Conservation (phyloP, 2,888 invertebrate genomes). For the Megaustenia siamemsis region DNA sequence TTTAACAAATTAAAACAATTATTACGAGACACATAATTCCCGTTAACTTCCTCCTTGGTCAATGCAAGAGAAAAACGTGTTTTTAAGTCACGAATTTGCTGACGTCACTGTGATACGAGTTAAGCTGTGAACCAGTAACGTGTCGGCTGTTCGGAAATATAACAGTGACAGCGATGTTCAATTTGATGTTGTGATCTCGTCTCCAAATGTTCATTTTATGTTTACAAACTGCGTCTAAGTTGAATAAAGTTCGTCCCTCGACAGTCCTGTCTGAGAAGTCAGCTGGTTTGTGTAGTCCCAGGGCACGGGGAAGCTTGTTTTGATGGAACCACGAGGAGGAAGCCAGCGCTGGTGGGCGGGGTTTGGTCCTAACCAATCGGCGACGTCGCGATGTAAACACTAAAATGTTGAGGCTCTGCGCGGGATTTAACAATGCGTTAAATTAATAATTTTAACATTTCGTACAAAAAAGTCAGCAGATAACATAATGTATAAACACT, state of each 20-base stretch:
- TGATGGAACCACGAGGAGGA: conserved; percentile 39
- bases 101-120: no score
- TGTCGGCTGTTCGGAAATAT: neutral
- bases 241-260: neutral
- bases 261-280: conserved; percentile 17
- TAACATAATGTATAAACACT: no score
- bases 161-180: neutral
- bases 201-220: neutral
- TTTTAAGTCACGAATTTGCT: no score
- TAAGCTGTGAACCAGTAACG: no score
- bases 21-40: no score
- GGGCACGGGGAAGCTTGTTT: conserved; percentile 44
- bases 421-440: neutral
- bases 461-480: neutral
- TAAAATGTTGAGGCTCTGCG: neutral
- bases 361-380: conserved; percentile 31
- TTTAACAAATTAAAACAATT: no score
- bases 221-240: neutral
- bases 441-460: neutral
- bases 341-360: neutral
- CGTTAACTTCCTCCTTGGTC: no score
- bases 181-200: no score
- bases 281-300: conserved; percentile 42
- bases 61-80: no score
- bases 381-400: conserved; percentile 43